Evolutionary conservation across 30 jellyfish, hydroid and myxozoan genomes (phyloP).

Genomic region (Chrysaora quinquecirrha): DNA sequence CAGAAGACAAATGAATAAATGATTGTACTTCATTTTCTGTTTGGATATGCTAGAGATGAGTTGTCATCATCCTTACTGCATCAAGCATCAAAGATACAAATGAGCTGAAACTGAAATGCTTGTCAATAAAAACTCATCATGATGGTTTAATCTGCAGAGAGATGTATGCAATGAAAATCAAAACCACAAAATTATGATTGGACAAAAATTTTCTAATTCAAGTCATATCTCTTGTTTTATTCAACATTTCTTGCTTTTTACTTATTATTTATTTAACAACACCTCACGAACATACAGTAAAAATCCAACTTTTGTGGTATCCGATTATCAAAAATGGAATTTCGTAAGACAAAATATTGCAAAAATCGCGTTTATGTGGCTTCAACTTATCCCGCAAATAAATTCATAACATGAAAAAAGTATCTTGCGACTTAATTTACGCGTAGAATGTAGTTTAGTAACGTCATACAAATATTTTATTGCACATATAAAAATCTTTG

Average conservation of each 20-base stretch:
- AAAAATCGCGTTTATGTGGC: constrained; percentile 1
- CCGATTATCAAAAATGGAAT: not conserved
- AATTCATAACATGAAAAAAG: too few species aligned
- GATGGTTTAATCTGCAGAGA: not conserved
- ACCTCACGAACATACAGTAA: not conserved
- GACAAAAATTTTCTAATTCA: not conserved
- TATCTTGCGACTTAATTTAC: too few species aligned
- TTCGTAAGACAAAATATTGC: not conserved
- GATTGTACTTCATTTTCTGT: not conserved
- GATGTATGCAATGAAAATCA: constrained; percentile 27
- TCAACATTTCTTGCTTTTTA: not conserved
- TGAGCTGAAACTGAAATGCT: not conserved
- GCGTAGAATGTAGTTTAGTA: too few species aligned
- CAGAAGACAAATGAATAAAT: not conserved
- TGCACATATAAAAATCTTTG: too few species aligned
- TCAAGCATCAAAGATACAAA: not conserved
- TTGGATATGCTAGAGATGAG: too few species aligned
- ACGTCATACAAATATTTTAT: too few species aligned
- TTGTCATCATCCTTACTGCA: not conserved
- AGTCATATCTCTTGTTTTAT: not conserved
- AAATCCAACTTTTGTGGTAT: not conserved
- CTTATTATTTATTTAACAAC: not conserved
- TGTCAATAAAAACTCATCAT: not conserved
- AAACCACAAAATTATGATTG: constrained; percentile 61
- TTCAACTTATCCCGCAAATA: too few species aligned